Evolutionary conservation across 2,888 invertebrate genomes (phyloP).

Genomic region (Aspidiotus destructor): DNA sequence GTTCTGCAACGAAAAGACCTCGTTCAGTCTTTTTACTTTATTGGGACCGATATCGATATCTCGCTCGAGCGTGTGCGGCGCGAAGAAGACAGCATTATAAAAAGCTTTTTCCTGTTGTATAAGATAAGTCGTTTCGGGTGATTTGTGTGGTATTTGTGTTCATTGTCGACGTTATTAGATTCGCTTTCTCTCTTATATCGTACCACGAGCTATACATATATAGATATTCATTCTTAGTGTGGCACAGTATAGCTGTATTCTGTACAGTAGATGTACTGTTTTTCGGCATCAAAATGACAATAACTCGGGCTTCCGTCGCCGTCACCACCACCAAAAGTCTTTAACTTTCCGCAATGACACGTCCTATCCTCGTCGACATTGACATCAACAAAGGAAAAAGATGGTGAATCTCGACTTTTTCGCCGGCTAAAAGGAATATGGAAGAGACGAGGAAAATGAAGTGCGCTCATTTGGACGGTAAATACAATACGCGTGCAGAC

Average conservation of each 20-base stretch:
- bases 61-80: neutral
- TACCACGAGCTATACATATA: neutral
- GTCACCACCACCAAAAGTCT: no score
- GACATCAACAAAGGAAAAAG: no score
- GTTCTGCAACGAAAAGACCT: slow-evolving; percentile 17
- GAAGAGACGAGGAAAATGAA: no score
- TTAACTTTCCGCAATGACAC: no score
- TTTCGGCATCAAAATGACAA: no score
- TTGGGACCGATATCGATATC: slow-evolving; percentile 18
- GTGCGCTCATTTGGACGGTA: no score
- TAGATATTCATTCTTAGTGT: neutral
- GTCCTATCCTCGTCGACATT: no score
- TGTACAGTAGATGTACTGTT: no score
- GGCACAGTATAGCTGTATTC: neutral
- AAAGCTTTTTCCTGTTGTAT: slow-evolving; percentile 33
- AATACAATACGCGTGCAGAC: no score
- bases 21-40: slow-evolving; percentile 29
- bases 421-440: no score
- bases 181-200: slow-evolving; percentile 17
- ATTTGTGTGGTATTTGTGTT: slow-evolving; percentile 36
- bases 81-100: slow-evolving; percentile 20
- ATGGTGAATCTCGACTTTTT: no score
- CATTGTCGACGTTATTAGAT: slow-evolving; percentile 35
- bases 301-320: no score
- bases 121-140: slow-evolving; percentile 34